These are phyloP conservation scores for Silurus lanzhouensis DNA, from an alignment of 2,797 vertebrate species.

Conservation along the genomic window DNA sequence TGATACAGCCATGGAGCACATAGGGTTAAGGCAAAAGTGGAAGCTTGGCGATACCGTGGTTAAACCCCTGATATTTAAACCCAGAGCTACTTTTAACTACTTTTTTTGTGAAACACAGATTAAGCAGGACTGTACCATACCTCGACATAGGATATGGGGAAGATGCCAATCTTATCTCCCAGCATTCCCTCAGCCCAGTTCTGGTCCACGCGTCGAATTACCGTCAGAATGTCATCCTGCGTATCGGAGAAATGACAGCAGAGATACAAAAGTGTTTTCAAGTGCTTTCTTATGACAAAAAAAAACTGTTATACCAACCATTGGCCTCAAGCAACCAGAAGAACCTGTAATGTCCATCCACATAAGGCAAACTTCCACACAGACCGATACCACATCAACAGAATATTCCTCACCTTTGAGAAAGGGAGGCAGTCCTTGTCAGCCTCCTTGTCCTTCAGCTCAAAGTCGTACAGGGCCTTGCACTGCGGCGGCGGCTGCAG, in stretches of 20 bases:
- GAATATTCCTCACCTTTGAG: conserved; percentile 81
- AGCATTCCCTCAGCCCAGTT: conserved; percentile 99
- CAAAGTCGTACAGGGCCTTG: conserved; percentile 98
- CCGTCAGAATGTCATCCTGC: conserved; percentile 95
- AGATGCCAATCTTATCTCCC: conserved; percentile 99
- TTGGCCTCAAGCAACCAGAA: too few species aligned
- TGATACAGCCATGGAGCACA: too few species aligned
- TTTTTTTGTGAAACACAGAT: background rate
- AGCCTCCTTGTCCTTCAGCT: conserved; percentile 98
- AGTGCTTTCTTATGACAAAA: background rate
- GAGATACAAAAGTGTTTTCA: background rate
- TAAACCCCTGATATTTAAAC: too few species aligned
- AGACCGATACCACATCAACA: too few species aligned
- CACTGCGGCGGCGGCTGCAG: conserved; percentile 97
- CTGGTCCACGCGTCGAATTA: conserved; percentile 97
- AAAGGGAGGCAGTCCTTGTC: conserved; percentile 99
- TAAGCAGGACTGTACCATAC: conserved; percentile 70
- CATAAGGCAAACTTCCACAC: too few species aligned
- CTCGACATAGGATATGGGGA: conserved; percentile 98
- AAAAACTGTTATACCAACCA: background rate
- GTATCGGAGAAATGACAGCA: conserved; percentile 35
- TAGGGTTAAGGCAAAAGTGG: too few species aligned
- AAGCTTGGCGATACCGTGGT: too few species aligned
- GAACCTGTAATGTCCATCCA: too few species aligned
- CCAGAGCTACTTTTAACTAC: too few species aligned